Evolutionary conservation across 2,888 invertebrate genomes (phyloP), one percentile per base, ranked within the genome.

Genomic region (Seira ritae): DNA sequence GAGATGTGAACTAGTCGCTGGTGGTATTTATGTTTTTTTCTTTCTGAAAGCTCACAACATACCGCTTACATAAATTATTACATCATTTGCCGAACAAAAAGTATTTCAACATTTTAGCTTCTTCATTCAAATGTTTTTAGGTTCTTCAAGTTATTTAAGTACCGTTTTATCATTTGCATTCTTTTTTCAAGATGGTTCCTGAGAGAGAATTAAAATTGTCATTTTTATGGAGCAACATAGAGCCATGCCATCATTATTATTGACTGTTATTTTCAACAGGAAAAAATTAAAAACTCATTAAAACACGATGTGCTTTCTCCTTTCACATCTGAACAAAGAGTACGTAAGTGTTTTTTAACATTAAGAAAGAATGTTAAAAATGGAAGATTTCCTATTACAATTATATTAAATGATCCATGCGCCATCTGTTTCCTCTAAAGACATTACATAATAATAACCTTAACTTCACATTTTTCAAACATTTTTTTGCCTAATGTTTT

Each of bases 31-130:
- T 68, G 68, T 71, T 50, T 15, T 31, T 37, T 37, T 73, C 31
- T 17, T 15, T 22, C 60, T 82, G 82, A 82, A 82, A 82, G 82
- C 77, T 82, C 82, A 82, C 82, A 82, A 82, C 76, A 82, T 75
- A 69, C 31, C 50, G 55, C 46, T 50, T 17, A 17, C 12, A 42
- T 42, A 42, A 12, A 42, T 42, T 12, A 42, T 42, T 42, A 12
- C 42, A 42, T 4, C 6, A 42, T 42, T 42, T 42, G 42, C 4
- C 42, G 4, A 12, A 42, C 42, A 42, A 6, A 62, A 62, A 62
- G 10, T 17, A 62, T 8, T 42, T 42, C 42, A 12, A 42, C 42
- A 42, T 42, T 42, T 42, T 62, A 8, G 10, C 17, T 62, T 62
- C 23, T 22, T 12, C 3, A 10, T 66, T 10, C 37, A 23, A 23